Evolutionary conservation across 2,797 vertebrate species (phyloP), one percentile per base, ranked within the genome.

Genomic region (Propithecus deckenii): DNA sequence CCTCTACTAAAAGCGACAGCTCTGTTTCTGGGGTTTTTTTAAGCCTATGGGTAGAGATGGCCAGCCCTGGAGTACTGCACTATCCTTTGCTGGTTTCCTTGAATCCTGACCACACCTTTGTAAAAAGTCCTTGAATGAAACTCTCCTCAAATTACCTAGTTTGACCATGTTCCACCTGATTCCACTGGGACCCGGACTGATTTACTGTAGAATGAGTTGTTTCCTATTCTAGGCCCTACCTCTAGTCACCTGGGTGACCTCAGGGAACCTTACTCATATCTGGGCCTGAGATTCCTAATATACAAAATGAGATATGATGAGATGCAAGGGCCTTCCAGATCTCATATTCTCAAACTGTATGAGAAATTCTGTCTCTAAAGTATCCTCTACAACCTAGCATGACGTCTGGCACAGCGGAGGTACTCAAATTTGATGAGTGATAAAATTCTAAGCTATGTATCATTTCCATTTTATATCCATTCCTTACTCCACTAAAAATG

Each of bases 381-480:
- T 57, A 72, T 63, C 71, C 92, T 90, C 55, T 90, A 75, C 15
- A 72, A 78, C 63, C 46, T 86, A 79, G 61, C 71, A 90, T 67
- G 55, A 63, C 74, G 23, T 55, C 91, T 92, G 74, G 48, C 7
- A 61, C 25, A 79, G 43, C 91, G 48, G 43, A 79, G 61, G 38
- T 7, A 69, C 20, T 93, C 63, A 30, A 7, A 38, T 88, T 94
- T 85, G 59, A 86, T 63, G 46, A 86, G 86, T 87, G 52, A 91
- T 84, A 95, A 92, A 81, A 97, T 87, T 87, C 48, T 69, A 96
- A 97, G 43, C 50, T 59, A 81, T 35, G 38, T 84, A 72, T 87
- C 65, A 96, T 76, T 92, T 91, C 50, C 72, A 94, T 38, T 88
- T 89, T 92, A 83, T 81, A 81, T 28, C 63, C 67, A 91, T 50